Conservation (phyloP, 2,113 vertebrate species). For the Alethe diademata region DNA sequence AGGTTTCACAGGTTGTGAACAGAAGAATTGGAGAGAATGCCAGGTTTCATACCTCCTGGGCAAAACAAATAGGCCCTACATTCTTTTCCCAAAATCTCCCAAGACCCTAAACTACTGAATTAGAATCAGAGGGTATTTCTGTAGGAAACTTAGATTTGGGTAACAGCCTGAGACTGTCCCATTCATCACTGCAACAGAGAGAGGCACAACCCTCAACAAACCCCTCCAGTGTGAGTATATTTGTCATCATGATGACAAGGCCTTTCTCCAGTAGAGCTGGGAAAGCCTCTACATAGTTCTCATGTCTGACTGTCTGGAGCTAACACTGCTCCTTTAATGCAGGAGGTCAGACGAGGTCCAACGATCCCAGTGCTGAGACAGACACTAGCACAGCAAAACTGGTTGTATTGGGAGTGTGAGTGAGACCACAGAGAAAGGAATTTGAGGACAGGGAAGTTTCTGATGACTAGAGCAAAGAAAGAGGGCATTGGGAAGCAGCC, state of each 20-base stretch:
- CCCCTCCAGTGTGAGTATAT: neutral
- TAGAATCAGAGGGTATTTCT: neutral
- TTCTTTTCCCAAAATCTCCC: neutral
- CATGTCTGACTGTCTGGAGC: conserved; percentile 48
- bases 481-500: conserved; percentile 27
- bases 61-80: neutral
- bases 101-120: neutral
- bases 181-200: conserved; percentile 1
- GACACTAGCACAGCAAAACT: conserved; percentile 56
- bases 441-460: conserved; percentile 42
- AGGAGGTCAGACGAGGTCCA: conserved; percentile 40
- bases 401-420: neutral
- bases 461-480: conserved; percentile 46
- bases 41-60: neutral
- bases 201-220: neutral
- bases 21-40: conserved; percentile 6
- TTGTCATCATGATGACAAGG: conserved; percentile 23
- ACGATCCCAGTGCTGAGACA: neutral
- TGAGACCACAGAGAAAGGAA: conserved; percentile 59
- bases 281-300: conserved; percentile 38
- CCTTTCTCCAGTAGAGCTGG: neutral
- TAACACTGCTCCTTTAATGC: conserved; percentile 36
- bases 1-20: conserved; percentile 21
- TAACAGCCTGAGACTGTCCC: neutral
- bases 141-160: neutral